Evolutionary conservation across 2,113 vertebrate species (phyloP).

Genomic region (Coturnix japonica): DNA sequence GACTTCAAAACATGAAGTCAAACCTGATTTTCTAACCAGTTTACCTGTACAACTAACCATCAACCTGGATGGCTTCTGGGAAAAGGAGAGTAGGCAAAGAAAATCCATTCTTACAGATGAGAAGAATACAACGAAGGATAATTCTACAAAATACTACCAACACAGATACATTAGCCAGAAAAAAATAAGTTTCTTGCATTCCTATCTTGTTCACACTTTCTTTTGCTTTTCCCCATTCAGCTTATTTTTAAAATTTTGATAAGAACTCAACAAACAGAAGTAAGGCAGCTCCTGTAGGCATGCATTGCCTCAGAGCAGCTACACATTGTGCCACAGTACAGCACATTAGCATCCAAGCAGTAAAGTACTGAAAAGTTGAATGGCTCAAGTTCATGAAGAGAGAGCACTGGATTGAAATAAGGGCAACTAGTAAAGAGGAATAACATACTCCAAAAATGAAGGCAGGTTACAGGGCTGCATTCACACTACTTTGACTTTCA

Average conservation of each 20-base stretch:
- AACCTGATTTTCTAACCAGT: slow-evolving; percentile 28
- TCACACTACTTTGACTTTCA: not conserved
- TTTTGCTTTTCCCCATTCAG: not conserved
- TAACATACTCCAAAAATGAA: not conserved
- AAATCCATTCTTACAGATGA: not conserved
- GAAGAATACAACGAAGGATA: not conserved
- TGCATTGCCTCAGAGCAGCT: not conserved
- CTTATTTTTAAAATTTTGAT: not conserved
- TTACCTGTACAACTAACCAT: not conserved
- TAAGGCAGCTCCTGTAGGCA: not conserved
- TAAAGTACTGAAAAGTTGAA: slow-evolving; percentile 75
- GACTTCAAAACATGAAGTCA: slow-evolving; percentile 31
- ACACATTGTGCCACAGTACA: slow-evolving; percentile 73
- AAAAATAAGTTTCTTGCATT: not conserved
- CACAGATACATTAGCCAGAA: not conserved
- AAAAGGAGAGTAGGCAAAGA: not conserved
- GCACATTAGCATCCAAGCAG: slow-evolving; percentile 68
- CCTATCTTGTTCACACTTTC: not conserved
- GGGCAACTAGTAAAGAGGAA: not conserved
- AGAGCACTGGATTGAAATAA: slow-evolving; percentile 70
- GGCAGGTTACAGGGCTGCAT: not conserved
- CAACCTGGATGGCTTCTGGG: not conserved
- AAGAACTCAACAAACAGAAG: not conserved
- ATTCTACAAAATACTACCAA: not conserved
- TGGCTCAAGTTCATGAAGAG: slow-evolving; percentile 69